phyloP scores from a whole-genome alignment of 2,888 invertebrate species.

The Emmelina monodactyla region DNA sequence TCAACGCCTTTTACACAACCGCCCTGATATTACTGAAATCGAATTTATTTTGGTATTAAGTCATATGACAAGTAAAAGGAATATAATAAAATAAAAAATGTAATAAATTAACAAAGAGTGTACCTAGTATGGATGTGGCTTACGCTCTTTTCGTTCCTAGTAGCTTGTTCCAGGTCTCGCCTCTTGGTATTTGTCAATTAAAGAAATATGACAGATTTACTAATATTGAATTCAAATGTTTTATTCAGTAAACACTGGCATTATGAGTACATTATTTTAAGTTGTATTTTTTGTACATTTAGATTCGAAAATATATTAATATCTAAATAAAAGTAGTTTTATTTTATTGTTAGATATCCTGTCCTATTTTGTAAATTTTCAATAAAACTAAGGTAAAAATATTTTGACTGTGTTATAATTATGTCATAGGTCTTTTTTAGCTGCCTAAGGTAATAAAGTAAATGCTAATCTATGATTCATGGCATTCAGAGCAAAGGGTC shows the following conservation, averaged over 20 bases:
- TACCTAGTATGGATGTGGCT: conserved; percentile 28
- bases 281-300: conserved; percentile 80
- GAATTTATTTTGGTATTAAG: conserved; percentile 50
- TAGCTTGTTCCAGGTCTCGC: conserved; percentile 44
- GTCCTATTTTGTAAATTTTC: no score
- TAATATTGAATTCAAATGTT: conserved; percentile 35
- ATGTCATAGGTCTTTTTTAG: no score
- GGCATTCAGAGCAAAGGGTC: no score
- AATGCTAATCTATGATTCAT: no score
- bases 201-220: conserved; percentile 32
- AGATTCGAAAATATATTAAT: conserved; percentile 77
- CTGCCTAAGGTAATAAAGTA: no score
- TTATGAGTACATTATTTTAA: conserved; percentile 72
- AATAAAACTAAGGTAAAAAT: no score
- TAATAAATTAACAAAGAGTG: conserved; percentile 21
- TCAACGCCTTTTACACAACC: conserved; percentile 54
- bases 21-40: conserved; percentile 58
- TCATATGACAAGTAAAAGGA: conserved; percentile 21
- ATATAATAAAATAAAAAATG: conserved; percentile 22
- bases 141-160: conserved; percentile 51
- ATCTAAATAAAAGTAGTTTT: conserved; percentile 56
- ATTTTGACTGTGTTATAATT: no score
- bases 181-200: conserved; percentile 55
- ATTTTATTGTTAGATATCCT: no score
- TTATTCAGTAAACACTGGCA: conserved; percentile 45